Evolutionary conservation across 2,113 vertebrate genomes (phyloP).

Genomic region (Nesogale talazaci): DNA sequence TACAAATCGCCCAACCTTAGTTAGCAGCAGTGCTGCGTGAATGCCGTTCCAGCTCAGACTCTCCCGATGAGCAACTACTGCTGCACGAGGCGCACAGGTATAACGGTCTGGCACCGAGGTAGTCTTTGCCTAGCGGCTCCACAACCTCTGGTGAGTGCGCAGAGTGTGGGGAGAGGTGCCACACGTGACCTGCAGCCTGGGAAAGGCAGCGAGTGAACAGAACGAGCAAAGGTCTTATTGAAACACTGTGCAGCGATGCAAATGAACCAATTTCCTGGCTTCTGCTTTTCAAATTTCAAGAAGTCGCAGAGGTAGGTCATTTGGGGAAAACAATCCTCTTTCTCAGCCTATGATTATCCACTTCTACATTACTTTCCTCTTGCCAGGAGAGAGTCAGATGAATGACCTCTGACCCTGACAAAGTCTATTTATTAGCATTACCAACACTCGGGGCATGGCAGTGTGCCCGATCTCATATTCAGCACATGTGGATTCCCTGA

Average conservation of each 20-base stretch:
- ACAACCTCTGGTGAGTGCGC: background rate
- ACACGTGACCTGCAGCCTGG: rapidly evolving
- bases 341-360: background rate
- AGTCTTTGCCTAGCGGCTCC: conserved; percentile 33
- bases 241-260: conserved; percentile 43
- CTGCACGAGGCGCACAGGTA: background rate
- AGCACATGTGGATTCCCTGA: background rate
- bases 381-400: background rate
- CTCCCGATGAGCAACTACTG: background rate
- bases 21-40: background rate
- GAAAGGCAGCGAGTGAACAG: background rate
- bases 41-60: background rate
- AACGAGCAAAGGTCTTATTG: background rate
- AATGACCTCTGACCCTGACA: background rate
- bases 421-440: background rate
- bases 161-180: background rate
- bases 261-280: conserved; percentile 52
- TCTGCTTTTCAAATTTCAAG: conserved; percentile 33
- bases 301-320: background rate
- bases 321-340: background rate
- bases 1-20: background rate
- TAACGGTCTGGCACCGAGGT: no score
- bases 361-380: background rate
- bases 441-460: background rate
- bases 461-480: no score